These are phyloP conservation scores for Ischnura elegans DNA, from an alignment of 2,888 invertebrate genomes.

Conservation along the genomic window DNA sequence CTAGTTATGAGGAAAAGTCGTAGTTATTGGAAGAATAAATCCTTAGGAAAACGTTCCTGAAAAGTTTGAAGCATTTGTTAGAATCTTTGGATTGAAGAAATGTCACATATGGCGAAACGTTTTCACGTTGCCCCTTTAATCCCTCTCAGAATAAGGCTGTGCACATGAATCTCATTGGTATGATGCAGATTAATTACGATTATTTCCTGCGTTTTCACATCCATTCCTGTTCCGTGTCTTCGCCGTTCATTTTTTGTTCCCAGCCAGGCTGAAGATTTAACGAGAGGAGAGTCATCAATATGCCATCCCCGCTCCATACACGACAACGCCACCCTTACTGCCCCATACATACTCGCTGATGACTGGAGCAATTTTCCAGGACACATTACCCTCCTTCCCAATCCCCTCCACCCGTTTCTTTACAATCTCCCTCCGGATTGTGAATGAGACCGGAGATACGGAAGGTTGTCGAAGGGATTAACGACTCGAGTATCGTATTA, in stretches of 20 bases:
- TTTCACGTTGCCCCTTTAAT: no score
- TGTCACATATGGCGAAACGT: no score
- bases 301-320: background rate
- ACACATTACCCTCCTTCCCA: background rate
- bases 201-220: background rate
- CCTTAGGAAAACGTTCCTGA: no score
- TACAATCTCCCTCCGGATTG: background rate
- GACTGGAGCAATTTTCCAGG: conserved; percentile 1
- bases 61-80: no score
- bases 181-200: background rate
- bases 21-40: no score
- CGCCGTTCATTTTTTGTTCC: background rate
- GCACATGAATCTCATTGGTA: background rate
- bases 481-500: no score
- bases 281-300: conserved; percentile 17
- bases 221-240: background rate
- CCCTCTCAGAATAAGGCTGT: no score
- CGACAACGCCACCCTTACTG: background rate
- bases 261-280: background rate
- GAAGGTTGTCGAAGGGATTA: background rate
- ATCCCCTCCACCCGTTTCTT: background rate
- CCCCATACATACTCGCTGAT: conserved; percentile 54
- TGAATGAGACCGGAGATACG: background rate
- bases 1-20: no score
- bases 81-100: no score